These are phyloP conservation scores for Promerops cafer DNA, from an alignment of 2,113 vertebrate species.

Conservation along the genomic window DNA sequence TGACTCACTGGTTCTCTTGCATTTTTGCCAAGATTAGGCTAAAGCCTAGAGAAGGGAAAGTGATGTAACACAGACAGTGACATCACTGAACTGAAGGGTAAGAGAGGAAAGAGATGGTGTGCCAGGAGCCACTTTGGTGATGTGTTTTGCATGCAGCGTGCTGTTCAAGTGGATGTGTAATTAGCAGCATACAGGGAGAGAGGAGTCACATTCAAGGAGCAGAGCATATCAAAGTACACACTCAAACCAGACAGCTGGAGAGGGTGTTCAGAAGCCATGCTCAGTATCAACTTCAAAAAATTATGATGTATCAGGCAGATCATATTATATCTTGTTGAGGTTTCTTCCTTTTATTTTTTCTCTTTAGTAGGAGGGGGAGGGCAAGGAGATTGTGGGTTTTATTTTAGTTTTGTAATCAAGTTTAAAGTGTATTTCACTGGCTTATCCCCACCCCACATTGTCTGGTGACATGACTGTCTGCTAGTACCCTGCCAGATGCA, in stretches of 20 bases:
- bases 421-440: background rate
- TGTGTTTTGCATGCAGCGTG: background rate
- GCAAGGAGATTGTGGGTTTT: background rate
- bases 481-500: background rate
- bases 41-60: background rate
- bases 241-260: background rate
- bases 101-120: background rate
- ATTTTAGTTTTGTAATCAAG: background rate
- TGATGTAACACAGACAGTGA: background rate
- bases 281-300: background rate
- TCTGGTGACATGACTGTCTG: background rate
- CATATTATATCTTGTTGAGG: background rate
- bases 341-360: rapidly evolving
- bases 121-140: background rate
- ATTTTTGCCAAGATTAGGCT: background rate
- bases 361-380: rapidly evolving
- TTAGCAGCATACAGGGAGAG: background rate
- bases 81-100: background rate
- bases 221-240: background rate
- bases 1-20: background rate
- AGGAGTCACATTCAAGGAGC: background rate
- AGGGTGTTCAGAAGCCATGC: background rate
- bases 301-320: background rate
- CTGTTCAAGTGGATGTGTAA: background rate
- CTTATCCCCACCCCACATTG: background rate